These are phyloP conservation scores for Toxotes chatareus DNA, from an alignment of 2,113 vertebrate species.

Conservation along the genomic window DNA sequence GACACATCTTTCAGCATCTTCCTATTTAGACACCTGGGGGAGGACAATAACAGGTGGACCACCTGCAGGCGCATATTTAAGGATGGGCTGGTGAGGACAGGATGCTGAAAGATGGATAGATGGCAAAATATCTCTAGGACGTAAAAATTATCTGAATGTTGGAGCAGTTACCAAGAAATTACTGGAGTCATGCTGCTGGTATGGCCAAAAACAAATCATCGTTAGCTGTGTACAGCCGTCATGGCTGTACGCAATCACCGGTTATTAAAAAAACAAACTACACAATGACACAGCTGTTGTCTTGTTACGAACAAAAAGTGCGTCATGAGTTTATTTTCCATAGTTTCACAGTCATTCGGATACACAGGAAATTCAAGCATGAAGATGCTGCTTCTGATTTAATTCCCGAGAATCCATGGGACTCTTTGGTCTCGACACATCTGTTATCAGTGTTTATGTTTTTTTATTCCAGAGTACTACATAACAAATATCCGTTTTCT, in stretches of 20 bases:
- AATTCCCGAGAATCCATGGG: neutral
- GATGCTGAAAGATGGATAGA: constrained; percentile 17
- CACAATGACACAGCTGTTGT: too few species aligned
- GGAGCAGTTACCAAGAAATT: neutral
- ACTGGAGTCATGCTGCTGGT: too few species aligned
- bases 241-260: too few species aligned
- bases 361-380: neutral
- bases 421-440: neutral
- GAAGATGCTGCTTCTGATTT: neutral
- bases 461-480: neutral
- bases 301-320: too few species aligned
- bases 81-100: neutral
- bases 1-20: constrained; percentile 67
- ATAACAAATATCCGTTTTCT: neutral
- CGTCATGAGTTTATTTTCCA: too few species aligned
- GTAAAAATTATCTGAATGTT: fast-evolving
- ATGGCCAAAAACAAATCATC: too few species aligned
- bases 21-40: constrained; percentile 67
- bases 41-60: constrained; percentile 47
- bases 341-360: neutral
- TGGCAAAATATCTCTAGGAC: neutral
- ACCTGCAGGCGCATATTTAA: constrained; percentile 52
- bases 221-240: too few species aligned
- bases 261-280: too few species aligned
- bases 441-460: neutral